A percentile compares a stretch with the other conserved stretches of the same genome.
These are phyloP conservation scores for Staurois parvus DNA, from an alignment of 2,797 vertebrate genomes.

Conservation along the genomic window DNA sequence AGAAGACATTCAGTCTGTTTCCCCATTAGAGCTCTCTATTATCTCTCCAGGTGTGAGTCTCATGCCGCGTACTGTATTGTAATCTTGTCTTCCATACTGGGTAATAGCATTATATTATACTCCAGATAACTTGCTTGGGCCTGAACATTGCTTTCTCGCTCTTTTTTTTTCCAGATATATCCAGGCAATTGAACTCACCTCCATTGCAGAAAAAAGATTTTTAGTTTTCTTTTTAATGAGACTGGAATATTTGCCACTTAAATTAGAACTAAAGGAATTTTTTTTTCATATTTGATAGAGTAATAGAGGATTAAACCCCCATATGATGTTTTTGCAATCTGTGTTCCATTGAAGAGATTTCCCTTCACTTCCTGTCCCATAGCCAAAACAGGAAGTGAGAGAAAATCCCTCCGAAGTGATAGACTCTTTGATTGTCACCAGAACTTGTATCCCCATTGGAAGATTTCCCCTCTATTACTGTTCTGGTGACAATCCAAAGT, in stretches of 20 bases:
- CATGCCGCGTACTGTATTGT: conserved; percentile 40
- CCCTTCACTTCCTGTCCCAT: too few species aligned
- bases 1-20: background rate
- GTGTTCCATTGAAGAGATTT: too few species aligned
- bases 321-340: too few species aligned
- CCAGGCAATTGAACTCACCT: conserved; percentile 55
- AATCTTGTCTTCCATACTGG: conserved; percentile 55
- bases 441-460: too few species aligned
- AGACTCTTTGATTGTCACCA: too few species aligned
- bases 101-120: conserved; percentile 55
- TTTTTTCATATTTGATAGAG: too few species aligned
- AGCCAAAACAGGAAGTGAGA: too few species aligned
- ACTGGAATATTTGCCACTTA: conserved; percentile 10
- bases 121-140: conserved; percentile 61
- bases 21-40: conserved; percentile 48
- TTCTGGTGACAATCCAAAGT: too few species aligned
- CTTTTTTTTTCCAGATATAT: conserved; percentile 45
- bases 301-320: too few species aligned
- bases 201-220: conserved; percentile 50
- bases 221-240: background rate
- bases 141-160: conserved; percentile 55
- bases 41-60: conserved; percentile 66
- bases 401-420: too few species aligned
- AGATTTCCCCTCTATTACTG: too few species aligned
- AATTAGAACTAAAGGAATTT: too few species aligned